A percentile compares a stretch with the other conserved stretches of the same genome.
Conservation (phyloP, 2,113 vertebrate species). For the Ellobius talpinus region DNA sequence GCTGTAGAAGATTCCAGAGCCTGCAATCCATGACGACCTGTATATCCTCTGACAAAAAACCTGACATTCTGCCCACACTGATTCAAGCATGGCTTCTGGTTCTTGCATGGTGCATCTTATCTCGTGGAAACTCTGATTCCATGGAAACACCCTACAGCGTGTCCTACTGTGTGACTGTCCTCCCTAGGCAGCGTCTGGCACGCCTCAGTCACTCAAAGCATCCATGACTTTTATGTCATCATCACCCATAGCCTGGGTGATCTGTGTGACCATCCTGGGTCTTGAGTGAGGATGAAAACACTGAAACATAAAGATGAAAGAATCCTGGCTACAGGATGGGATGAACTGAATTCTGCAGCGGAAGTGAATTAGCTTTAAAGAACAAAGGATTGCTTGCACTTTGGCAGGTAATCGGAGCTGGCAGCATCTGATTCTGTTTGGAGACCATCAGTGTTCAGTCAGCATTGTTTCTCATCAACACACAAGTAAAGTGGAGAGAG, state of each 20-base stretch:
- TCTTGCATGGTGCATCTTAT: not conserved
- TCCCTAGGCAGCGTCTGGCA: not conserved
- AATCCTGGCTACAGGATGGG: not conserved
- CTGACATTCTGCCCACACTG: not conserved
- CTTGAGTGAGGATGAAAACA: conserved; percentile 6
- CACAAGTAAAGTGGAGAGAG: not conserved
- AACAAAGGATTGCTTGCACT: not conserved
- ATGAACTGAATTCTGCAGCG: not conserved
- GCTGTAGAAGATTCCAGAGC: not conserved
- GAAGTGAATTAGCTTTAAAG: not conserved
- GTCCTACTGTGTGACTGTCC: not conserved
- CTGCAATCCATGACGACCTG: not conserved
- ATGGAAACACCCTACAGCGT: not conserved
- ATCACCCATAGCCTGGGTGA: not conserved
- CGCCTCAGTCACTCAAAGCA: not conserved
- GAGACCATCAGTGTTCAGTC: not conserved
- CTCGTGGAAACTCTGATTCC: not conserved
- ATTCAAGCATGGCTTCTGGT: not conserved
- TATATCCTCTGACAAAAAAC: not conserved
- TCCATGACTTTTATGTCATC: not conserved
- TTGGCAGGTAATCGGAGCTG: accelerated
- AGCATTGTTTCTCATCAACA: not conserved
- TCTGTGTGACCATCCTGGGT: not conserved
- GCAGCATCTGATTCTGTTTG: not conserved
- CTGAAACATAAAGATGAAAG: conserved; percentile 46